Evolutionary conservation across 1,140 invertebrate genomes (phyloP), one percentile per base, ranked within the genome.

Genomic region (Archivesica marissinica): DNA sequence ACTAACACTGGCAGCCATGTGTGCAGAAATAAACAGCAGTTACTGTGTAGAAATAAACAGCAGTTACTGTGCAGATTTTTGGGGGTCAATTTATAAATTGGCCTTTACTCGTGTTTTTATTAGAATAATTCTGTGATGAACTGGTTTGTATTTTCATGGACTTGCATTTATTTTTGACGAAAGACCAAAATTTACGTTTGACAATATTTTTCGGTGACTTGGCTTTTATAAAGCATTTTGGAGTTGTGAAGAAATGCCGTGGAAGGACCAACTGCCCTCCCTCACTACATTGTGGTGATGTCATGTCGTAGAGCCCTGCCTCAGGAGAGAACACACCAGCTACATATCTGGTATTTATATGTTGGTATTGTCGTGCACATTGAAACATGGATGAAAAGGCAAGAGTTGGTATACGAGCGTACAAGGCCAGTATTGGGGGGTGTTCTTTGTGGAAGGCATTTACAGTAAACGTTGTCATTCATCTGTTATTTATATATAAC

Each of bases 261-360:
- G 39, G 68, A 72, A 72, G 68, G 44, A 72, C n/a, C 25, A 72
- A 47, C 56, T 17, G 38, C 59, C 77, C 84, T 86, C 84, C 84
- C 84, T 86, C 84, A 79, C 84, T 79, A 61, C 64, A 79, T 79
- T 74, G 77, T 78, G 77, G 77, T 86, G 76, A 74, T 86, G 84
- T 86, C 84, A 86, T 86, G 84, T 86, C 84, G 84, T 50, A 86
- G 80, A 82, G 80, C 80, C 80, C 80, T 82, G 80, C 80, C 80
- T 56, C 78, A 68, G 66, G 66, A 81, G 66, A 81, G 66, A 81
- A 11, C 2, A 23, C 38, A 17, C 13, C 59, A 81, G 28, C 66
- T 47, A 68, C 38, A 52, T 54, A 76, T 38, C 74, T 76, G 74
- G 54, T 56, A 76, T 76, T 76, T 59, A 76, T 76, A 76, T 70